Conservation (phyloP, 2,797 vertebrate species). For the Meriones psammophilus region DNA sequence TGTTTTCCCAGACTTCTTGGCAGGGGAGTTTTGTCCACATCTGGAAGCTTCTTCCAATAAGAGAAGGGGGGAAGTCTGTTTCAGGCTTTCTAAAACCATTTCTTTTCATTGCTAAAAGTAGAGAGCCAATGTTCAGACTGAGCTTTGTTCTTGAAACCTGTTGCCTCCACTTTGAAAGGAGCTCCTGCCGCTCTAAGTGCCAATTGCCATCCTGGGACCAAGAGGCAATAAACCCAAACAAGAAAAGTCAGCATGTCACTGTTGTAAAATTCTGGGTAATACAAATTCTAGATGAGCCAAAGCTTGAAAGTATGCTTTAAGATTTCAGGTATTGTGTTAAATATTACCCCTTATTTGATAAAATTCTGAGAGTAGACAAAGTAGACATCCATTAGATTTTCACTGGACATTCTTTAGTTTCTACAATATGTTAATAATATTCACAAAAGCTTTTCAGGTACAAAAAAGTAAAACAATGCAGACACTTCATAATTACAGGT, state of each 20-base stretch:
- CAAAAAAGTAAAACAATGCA: background rate
- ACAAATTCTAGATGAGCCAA: background rate
- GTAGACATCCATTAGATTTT: background rate
- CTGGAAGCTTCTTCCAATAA: no score
- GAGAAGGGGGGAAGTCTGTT: background rate
- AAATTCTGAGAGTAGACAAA: background rate
- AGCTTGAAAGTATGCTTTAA: background rate
- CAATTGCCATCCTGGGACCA: background rate
- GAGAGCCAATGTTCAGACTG: background rate
- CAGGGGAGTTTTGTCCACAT: no score
- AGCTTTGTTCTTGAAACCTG: background rate
- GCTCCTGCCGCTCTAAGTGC: background rate
- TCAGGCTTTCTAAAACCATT: background rate
- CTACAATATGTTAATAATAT: background rate
- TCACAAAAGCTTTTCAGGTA: background rate
- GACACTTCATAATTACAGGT: background rate
- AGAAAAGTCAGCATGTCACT: background rate
- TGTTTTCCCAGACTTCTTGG: background rate
- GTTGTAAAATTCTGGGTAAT: background rate
- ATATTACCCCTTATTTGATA: background rate
- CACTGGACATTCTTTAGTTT: background rate
- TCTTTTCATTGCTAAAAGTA: constrained; percentile 3
- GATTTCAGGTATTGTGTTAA: background rate
- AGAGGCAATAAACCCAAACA: background rate
- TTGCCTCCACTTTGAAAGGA: constrained; percentile 31